Base-by-base conservation (phyloP, 53 echinoderm and acorn worm genomes). In the Henricia sp. region DNA sequence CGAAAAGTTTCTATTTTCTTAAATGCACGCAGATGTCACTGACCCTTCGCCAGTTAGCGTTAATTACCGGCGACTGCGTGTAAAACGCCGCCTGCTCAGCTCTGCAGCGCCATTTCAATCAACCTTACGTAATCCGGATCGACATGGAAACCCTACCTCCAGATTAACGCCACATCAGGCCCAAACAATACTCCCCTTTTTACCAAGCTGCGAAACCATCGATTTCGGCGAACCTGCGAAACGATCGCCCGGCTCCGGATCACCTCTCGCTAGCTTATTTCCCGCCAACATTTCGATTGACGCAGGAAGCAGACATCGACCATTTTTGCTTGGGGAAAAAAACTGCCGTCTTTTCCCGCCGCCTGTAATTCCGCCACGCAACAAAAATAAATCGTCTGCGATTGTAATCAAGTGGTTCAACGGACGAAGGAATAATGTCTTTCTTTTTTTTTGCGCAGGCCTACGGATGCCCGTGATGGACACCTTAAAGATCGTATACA, bases 371-470 rank as follows among this genome's bases (percentile, higher is more conserved):
- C 17, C 76, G 6, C 14, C 72, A 48, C 58, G 14, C 59, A 62
- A 44, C 41, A 44, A 5, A 1, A 21, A 16, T 56, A 55, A 19
- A 41, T n/a, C 63, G 77, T 59, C 77, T 62, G 63, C 77, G 46
- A 59, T 77, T 41, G 77, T 43, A 77, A 77, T 77, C 62, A 77
- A 37, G 19, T 62, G 59, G 77, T 77, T 46, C 63, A 44, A 77
- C 39, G 62, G 62, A 46, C 48, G 41, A 21, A 48, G 59, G 30
- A 8, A 13, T 11, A 24, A 19, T n/a, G n/a, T n/a, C n/a, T n/a
- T n/a, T n/a, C 50, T 19, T 11, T 71, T 23, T 48, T 32, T 19
- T 50, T 26, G 43, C 68, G 25, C 23, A 43, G 41, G 25, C 41
- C 9, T 68, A 77, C 77, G 77, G 77, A 21, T 14, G 77, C 21